These are phyloP conservation scores for Loriculus beryllinus DNA, from an alignment of 2,797 vertebrate species.

Conservation along the genomic window DNA sequence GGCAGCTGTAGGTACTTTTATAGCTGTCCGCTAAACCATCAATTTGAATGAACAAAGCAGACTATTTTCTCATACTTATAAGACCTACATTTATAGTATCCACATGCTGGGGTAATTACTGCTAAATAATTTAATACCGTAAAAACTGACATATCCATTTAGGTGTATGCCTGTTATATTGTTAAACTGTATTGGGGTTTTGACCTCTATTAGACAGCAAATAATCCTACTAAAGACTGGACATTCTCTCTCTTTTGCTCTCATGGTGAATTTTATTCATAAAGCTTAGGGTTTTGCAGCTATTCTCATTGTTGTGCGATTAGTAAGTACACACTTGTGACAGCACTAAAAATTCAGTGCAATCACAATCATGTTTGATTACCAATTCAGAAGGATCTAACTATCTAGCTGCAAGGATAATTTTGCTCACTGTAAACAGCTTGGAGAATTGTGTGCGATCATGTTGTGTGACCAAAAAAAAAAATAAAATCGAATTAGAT, in stretches of 20 bases:
- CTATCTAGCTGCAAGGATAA: slow-evolving; percentile 64
- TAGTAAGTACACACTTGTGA: slow-evolving; percentile 59
- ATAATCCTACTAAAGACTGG: slow-evolving; percentile 72
- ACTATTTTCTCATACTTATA: slow-evolving; percentile 67
- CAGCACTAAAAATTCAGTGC: slow-evolving; percentile 56
- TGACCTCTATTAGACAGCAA: slow-evolving; percentile 76
- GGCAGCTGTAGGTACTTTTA: slow-evolving; percentile 25
- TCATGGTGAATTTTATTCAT: slow-evolving; percentile 53
- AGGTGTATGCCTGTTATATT: slow-evolving; percentile 71
- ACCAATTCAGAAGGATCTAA: slow-evolving; percentile 59
- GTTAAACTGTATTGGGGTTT: slow-evolving; percentile 73
- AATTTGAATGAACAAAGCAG: slow-evolving; percentile 73
- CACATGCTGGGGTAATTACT: slow-evolving; percentile 75
- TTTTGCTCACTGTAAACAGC: slow-evolving; percentile 69
- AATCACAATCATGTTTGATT: slow-evolving; percentile 69
- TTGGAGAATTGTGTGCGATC: slow-evolving; percentile 68
- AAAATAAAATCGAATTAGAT: slow-evolving; percentile 67
- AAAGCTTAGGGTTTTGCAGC: slow-evolving; percentile 49
- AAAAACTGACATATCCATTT: slow-evolving; percentile 75
- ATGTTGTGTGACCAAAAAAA: slow-evolving; percentile 70
- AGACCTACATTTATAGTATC: slow-evolving; percentile 72
- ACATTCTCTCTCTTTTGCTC: slow-evolving; percentile 52
- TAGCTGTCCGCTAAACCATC: slow-evolving; percentile 55
- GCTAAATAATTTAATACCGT: slow-evolving; percentile 77
- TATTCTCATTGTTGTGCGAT: slow-evolving; percentile 10